Base-by-base conservation (phyloP, 2,797 vertebrate genomes). In the Danio kyathit region DNA sequence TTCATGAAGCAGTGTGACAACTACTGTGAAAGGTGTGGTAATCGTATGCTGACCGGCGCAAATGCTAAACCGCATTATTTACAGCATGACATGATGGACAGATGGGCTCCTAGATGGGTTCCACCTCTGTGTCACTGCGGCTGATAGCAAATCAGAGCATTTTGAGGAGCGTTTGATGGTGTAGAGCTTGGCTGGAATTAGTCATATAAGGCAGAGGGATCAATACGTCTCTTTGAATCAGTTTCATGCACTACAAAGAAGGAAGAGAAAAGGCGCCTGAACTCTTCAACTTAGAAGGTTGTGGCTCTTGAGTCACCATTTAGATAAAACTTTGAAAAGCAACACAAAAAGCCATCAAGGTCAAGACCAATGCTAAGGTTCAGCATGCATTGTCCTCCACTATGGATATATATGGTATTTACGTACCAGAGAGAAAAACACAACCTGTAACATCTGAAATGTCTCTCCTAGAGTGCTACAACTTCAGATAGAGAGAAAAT, bases 111-210 rank as follows among this genome's bases (percentile, higher is more conserved):
- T 73, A 41, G 0, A 64, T 44, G 19, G 40, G 48, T 72, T 79
- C 57, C 60, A 73, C 70, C 70, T 74, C 38, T 73, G 69, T 74
- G 70, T 65, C 61, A 41, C 70, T 40, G 59, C 7, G 46, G 38
- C 69, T 64, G 69, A 80, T 73, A 80, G 59, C 2, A 12, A 80
- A 80, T 80, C 60, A 46, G 49, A 56, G 57, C 19, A 6, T 46
- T 57, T 57, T 48, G 54, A 41, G 56, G 49, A 46, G 48, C 3
- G 40, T 80, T 73, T 80, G 70, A 56, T 80, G 70, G 56, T 73
- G 78, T 74, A 51, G 41, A 48, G 49, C 78, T 64, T 19, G 38
- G 59, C 69, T 56, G 69, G 78, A 80, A 80, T 80, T 74, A 80
- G 78, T 80, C 51, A 56, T 57, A 65, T 73, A 74, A 73, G 17